Percentiles rank a stretch among this genome's conserved stretches.
phyloP scores from a whole-genome alignment of 2,888 invertebrate species.

The Leptopilina myrica region DNA sequence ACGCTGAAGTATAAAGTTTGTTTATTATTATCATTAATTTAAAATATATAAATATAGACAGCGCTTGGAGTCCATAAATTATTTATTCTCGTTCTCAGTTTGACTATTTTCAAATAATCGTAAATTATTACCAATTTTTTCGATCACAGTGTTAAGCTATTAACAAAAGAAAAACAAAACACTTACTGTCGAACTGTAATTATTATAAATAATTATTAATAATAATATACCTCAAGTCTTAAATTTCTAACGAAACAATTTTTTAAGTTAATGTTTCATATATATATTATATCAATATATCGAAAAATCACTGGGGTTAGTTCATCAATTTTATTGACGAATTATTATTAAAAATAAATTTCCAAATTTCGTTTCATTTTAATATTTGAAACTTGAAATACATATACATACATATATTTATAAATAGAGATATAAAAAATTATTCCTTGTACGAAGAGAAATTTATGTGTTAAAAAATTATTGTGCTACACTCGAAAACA shows the following conservation, averaged over 20 bases:
- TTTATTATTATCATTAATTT: conserved; percentile 20
- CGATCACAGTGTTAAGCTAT: conserved; percentile 25
- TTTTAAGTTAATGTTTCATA: no score
- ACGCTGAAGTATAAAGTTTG: conserved; percentile 23
- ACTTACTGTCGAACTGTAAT: conserved; percentile 4
- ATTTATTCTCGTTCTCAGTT: background rate
- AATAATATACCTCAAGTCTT: background rate
- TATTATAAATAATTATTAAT: background rate
- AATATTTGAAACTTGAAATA: no score
- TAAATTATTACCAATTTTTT: background rate
- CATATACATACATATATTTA: background rate
- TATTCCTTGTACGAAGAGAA: background rate
- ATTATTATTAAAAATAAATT: no score
- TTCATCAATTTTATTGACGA: no score
- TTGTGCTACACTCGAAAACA: no score
- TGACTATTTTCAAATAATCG: conserved; percentile 8
- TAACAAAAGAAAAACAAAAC: background rate
- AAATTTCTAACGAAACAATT: background rate
- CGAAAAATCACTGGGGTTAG: no score
- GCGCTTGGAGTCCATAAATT: conserved; percentile 2
- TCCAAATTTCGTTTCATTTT: background rate
- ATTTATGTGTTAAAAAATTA: no score
- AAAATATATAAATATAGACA: conserved; percentile 33
- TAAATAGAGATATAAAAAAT: conserved; percentile 1
- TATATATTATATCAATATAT: no score